Evolutionary conservation across 1,140 invertebrate genomes (phyloP).

Genomic region (Chlorops oryzae): DNA sequence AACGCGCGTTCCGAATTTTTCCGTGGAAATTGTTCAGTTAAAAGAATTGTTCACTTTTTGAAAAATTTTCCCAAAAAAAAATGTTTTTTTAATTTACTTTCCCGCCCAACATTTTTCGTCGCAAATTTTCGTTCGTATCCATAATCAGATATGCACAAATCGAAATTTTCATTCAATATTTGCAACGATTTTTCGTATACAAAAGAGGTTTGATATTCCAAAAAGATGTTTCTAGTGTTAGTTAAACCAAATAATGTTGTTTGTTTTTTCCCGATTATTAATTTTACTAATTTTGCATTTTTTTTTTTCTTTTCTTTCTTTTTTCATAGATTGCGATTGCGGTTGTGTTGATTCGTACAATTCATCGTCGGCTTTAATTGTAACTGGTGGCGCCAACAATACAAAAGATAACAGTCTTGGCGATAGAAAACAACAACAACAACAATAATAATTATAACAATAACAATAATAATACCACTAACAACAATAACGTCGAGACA

Average conservation of each 20-base stretch:
- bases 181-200: constrained; percentile 12
- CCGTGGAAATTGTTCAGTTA: not conserved
- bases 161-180: constrained; percentile 19
- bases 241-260: not conserved
- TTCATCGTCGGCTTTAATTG: constrained; percentile 7
- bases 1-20: constrained; percentile 20
- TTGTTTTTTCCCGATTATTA: not conserved
- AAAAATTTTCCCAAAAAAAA: not conserved
- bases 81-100: no score
- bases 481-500: no score
- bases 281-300: constrained; percentile 8
- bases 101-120: no score
- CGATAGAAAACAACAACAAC: not conserved
- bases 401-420: no score
- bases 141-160: constrained; percentile 24
- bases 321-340: constrained; percentile 43
- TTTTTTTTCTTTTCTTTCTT: constrained; percentile 4
- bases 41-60: not conserved
- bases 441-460: not conserved
- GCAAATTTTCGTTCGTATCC: not conserved
- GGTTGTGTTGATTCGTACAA: constrained; percentile 43
- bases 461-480: not conserved
- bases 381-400: not conserved
- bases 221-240: not conserved
- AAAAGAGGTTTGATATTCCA: not conserved